These are phyloP conservation scores for Diabrotica balteata DNA, from an alignment of 2,888 invertebrate genomes.

Conservation along the genomic window DNA sequence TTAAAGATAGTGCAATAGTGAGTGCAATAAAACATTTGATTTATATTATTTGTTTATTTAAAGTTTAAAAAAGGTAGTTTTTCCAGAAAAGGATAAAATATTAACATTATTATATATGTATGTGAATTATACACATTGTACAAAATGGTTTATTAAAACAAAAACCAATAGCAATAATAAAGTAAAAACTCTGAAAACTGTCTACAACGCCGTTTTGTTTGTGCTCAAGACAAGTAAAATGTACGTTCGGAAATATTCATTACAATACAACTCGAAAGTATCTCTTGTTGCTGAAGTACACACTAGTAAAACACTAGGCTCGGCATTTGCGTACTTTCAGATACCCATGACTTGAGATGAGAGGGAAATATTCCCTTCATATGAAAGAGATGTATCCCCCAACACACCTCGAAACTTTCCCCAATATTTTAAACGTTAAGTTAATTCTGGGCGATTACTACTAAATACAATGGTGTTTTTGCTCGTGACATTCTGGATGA, in stretches of 20 bases:
- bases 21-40: conserved; percentile 3
- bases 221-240: conserved; percentile 40
- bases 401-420: too few species aligned
- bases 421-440: too few species aligned
- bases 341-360: too few species aligned
- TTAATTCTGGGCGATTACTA: too few species aligned
- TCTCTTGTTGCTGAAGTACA: too few species aligned
- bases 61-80: conserved; percentile 10
- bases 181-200: conserved; percentile 39
- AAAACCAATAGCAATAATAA: conserved; percentile 20
- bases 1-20: background rate
- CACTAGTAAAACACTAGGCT: too few species aligned
- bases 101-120: conserved; percentile 16
- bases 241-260: conserved; percentile 9
- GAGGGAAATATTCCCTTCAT: too few species aligned
- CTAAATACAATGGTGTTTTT: too few species aligned
- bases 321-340: too few species aligned
- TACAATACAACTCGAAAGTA: conserved; percentile 9
- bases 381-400: too few species aligned
- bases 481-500: too few species aligned
- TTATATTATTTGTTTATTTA: conserved; percentile 8
- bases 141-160: conserved; percentile 15
- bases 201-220: conserved; percentile 47
- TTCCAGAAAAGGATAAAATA: conserved; percentile 12
- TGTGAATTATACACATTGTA: conserved; percentile 19